These are phyloP conservation scores for Parotia lawesii DNA, from an alignment of 2,113 vertebrate genomes.

Conservation along the genomic window DNA sequence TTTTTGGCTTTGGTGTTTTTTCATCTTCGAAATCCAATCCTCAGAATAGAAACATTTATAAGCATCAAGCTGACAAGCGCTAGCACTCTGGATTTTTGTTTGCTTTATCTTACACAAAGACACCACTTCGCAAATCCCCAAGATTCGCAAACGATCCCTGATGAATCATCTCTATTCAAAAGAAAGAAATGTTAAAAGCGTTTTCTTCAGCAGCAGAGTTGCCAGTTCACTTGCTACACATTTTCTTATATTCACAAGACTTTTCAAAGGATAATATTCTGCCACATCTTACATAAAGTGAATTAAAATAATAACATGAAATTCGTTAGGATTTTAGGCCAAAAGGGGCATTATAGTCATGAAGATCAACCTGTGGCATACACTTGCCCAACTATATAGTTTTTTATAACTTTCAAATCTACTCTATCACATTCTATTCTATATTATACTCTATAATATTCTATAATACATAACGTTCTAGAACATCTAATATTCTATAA, in stretches of 20 bases:
- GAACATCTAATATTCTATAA: not conserved
- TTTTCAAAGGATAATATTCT: not conserved
- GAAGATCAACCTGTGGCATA: not conserved
- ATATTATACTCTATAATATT: not conserved
- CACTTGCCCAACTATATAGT: not conserved
- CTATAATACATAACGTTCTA: not conserved
- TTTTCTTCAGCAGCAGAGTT: not conserved
- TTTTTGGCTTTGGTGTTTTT: not conserved
- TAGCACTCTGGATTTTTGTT: not conserved
- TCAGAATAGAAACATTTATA: slow-evolving; percentile 14
- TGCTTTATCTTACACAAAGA: not conserved
- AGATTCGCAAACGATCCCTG: not conserved
- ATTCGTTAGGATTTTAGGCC: not conserved
- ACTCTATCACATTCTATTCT: not conserved
- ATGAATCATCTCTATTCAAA: not conserved
- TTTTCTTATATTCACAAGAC: not conserved
- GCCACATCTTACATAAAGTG: not conserved
- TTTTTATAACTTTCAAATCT: not conserved
- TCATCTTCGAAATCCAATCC: not conserved
- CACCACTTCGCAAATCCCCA: not conserved
- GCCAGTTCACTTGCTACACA: not conserved
- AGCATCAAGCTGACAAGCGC: not conserved
- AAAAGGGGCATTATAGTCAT: not conserved
- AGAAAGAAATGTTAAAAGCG: not conserved
- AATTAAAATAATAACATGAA: not conserved